A percentile compares a stretch with the other conserved stretches of the same genome.
These are phyloP conservation scores for Hydractinia echinata DNA, from an alignment of 30 jellyfish, hydroid and myxozoan species.

Conservation along the genomic window DNA sequence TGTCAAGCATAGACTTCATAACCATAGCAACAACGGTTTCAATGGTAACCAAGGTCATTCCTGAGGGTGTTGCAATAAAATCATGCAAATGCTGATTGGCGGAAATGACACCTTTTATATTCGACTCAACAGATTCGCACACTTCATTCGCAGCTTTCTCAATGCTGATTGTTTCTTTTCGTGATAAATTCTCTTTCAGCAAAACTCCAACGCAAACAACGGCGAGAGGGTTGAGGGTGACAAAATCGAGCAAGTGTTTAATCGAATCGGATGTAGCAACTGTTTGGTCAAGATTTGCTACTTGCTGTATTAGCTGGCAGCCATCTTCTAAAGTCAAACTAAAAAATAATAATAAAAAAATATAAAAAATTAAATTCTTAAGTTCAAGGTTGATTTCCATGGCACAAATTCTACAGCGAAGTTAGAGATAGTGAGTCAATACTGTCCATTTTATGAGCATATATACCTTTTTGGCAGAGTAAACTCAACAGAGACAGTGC, in stretches of 20 bases:
- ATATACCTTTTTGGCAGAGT: too few species aligned
- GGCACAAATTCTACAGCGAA: too few species aligned
- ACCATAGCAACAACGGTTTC: constrained; percentile 86
- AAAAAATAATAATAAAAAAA: neutral
- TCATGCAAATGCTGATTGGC: constrained; percentile 26
- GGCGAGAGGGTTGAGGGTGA: constrained; percentile 65
- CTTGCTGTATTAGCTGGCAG: constrained; percentile 39
- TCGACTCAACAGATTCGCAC: constrained; percentile 33
- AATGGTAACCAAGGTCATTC: constrained; percentile 44
- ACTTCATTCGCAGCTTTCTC: constrained; percentile 60
- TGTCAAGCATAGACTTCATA: constrained; percentile 28
- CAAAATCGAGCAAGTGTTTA: constrained; percentile 21
- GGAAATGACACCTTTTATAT: constrained; percentile 26
- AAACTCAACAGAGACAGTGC: too few species aligned
- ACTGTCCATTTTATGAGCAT: too few species aligned
- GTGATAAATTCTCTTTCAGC: constrained; percentile 41
- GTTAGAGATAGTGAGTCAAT: too few species aligned
- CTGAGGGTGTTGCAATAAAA: constrained; percentile 20
- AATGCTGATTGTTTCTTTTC: constrained; percentile 52
- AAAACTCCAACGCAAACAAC: constrained; percentile 60
- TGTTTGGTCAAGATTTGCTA: constrained; percentile 54
- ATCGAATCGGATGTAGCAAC: constrained; percentile 39
- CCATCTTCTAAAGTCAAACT: constrained; percentile 68
- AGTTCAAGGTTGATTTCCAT: too few species aligned
- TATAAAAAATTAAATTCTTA: too few species aligned